Conservation (phyloP, 1,140 invertebrate genomes). For the Pinna nobilis region DNA sequence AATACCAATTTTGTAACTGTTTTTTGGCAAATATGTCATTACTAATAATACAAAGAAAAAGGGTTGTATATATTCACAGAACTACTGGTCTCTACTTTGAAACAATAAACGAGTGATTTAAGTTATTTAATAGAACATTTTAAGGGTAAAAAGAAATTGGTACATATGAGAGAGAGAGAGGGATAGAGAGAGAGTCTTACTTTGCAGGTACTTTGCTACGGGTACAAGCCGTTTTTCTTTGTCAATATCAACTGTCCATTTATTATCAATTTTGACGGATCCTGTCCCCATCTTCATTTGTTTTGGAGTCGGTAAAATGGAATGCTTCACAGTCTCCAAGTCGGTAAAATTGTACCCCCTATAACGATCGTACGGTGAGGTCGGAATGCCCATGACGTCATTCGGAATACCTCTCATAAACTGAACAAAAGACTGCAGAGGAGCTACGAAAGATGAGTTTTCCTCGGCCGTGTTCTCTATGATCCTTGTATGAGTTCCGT, state of each 20-base stretch:
- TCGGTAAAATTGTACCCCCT: constrained; percentile 43
- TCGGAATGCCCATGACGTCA: constrained; percentile 47
- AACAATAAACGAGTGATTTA: too few relatives aligned
- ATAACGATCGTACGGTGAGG: constrained; percentile 42
- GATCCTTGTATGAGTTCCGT: constrained; percentile 45
- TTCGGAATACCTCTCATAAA: constrained; percentile 53
- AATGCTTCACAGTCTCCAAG: constrained; percentile 25
- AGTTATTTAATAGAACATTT: too few relatives aligned
- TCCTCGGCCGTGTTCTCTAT: constrained; percentile 48
- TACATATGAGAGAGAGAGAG: too few relatives aligned
- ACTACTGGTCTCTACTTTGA: too few relatives aligned
- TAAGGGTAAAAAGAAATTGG: too few relatives aligned
- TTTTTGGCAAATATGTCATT: too few relatives aligned
- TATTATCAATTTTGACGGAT: constrained; percentile 33
- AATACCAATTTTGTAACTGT: too few relatives aligned
- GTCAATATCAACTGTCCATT: constrained; percentile 34
- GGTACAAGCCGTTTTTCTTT: not conserved
- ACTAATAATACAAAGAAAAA: too few relatives aligned
- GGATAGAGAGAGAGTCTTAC: constrained; percentile 9
- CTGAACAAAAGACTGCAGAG: constrained; percentile 37
- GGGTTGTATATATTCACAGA: too few relatives aligned
- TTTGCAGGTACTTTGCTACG: constrained; percentile 32
- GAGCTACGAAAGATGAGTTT: constrained; percentile 47
- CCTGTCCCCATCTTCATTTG: constrained; percentile 13
- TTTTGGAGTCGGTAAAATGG: constrained; percentile 53